Evolutionary conservation across 2,113 vertebrate species (phyloP).

Genomic region (Oxyruncus cristatus): DNA sequence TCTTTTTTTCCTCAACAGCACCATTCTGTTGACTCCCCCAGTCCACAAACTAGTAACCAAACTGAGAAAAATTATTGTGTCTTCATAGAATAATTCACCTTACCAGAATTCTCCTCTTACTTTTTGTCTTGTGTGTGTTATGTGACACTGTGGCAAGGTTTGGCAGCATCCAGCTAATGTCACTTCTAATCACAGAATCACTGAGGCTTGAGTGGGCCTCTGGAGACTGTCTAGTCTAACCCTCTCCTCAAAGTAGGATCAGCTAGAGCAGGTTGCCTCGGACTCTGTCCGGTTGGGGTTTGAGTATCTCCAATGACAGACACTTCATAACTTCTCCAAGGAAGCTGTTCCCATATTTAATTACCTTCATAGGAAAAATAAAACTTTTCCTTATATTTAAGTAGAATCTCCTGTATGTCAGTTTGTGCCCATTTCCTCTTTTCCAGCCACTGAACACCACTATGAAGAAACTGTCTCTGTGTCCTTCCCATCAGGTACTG

Average conservation of each 20-base stretch:
- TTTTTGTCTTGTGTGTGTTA: not conserved
- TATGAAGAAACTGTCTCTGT: not conserved
- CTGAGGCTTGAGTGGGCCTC: not conserved
- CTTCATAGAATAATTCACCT: not conserved
- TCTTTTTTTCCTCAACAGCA: not conserved
- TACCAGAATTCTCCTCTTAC: not conserved
- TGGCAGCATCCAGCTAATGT: not conserved
- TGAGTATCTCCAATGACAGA: not conserved
- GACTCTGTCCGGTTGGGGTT: not conserved
- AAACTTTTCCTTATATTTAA: not conserved
- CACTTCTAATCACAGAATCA: not conserved
- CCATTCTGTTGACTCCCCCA: not conserved
- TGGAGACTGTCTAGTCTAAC: not conserved
- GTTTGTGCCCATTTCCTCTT: not conserved
- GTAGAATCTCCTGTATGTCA: not conserved
- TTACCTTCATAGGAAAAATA: not conserved
- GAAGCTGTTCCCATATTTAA: not conserved
- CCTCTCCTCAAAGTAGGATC: not conserved
- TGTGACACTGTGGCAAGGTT: not conserved
- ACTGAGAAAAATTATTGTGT: not conserved
- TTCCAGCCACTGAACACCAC: not conserved
- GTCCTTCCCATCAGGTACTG: not conserved
- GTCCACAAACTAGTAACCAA: not conserved
- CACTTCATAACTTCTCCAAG: not conserved
- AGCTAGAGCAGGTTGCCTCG: not conserved